Evolutionary conservation across 1,140 invertebrate genomes (phyloP).

Genomic region (Spodoptera litura): DNA sequence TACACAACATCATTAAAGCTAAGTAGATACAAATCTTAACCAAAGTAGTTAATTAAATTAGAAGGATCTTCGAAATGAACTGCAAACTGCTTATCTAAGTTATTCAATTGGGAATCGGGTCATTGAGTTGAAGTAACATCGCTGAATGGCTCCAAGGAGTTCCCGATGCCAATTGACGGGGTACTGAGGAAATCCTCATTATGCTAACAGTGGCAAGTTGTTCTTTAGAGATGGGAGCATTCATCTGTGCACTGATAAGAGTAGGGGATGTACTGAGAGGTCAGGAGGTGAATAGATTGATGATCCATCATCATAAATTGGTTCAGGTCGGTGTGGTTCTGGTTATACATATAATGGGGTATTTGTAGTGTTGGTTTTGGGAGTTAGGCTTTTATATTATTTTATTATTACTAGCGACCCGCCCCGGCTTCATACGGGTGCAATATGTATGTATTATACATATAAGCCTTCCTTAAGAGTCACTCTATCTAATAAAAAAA

Average conservation of each 20-base stretch:
- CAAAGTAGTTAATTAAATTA: background rate
- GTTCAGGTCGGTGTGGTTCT: too few species aligned
- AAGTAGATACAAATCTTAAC: too few species aligned
- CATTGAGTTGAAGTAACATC: slow-evolving; percentile 3
- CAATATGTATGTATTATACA: too few species aligned
- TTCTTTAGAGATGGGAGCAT: background rate
- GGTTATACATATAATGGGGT: too few species aligned
- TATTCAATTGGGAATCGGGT: slow-evolving; percentile 14
- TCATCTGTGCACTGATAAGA: slow-evolving; percentile 20
- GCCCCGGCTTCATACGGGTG: too few species aligned
- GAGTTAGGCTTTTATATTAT: too few species aligned
- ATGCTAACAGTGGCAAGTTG: background rate
- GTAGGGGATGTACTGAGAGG: background rate
- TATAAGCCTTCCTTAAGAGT: too few species aligned
- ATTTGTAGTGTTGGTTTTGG: too few species aligned
- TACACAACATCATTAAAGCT: too few species aligned
- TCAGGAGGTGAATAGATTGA: slow-evolving; percentile 3
- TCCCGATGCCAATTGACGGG: background rate
- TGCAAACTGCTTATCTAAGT: background rate
- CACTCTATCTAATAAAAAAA: too few species aligned
- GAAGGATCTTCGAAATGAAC: background rate
- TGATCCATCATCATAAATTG: too few species aligned
- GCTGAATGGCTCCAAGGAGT: background rate
- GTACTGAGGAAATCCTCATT: slow-evolving; percentile 23
- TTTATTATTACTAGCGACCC: too few species aligned